Conservation (phyloP, 2,888 invertebrate species). For the Brachyopa scutellaris region DNA sequence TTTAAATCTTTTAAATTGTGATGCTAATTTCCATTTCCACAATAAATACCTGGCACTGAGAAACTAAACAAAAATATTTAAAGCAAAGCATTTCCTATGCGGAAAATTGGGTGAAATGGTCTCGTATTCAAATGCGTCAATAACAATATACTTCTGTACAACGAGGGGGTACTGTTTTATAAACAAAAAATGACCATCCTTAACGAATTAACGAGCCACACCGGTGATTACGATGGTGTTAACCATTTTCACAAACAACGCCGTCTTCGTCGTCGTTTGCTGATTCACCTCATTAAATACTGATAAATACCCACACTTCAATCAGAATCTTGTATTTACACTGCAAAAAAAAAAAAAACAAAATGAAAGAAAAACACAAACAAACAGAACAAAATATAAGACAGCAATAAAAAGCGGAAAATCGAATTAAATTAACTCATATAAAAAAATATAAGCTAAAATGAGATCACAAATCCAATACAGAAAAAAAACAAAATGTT, state of each 20-base stretch:
- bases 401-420: constrained; percentile 28
- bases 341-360: neutral
- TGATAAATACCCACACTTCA: constrained; percentile 34
- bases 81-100: neutral
- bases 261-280: neutral
- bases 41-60: constrained; percentile 7
- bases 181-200: constrained; percentile 48
- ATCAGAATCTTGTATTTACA: constrained; percentile 10
- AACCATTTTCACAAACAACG: constrained; percentile 39
- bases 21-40: constrained; percentile 1
- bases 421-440: constrained; percentile 22
- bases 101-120: neutral
- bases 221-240: constrained; percentile 27
- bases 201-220: constrained; percentile 49
- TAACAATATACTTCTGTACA: too few species aligned
- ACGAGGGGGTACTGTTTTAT: too few species aligned
- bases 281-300: constrained; percentile 50
- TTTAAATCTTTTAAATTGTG: neutral
- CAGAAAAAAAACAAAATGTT: constrained; percentile 28
- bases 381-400: neutral
- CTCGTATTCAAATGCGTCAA: constrained; percentile 8
- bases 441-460: constrained; percentile 7
- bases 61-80: neutral
- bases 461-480: constrained; percentile 33
- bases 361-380: neutral